These are phyloP conservation scores for Thyatira batis DNA, from an alignment of 2,888 invertebrate genomes.

Conservation along the genomic window DNA sequence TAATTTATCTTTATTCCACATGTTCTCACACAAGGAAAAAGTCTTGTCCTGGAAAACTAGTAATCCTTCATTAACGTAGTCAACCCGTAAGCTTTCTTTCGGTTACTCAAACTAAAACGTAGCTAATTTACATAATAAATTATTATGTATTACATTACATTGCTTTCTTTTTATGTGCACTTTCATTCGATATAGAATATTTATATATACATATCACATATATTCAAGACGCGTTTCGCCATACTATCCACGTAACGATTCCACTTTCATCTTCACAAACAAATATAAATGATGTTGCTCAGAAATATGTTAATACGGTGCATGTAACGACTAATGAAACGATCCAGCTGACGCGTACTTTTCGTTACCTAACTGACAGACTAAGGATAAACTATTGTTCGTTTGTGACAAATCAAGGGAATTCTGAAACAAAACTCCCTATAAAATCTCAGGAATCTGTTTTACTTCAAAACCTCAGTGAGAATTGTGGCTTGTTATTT, in stretches of 20 bases:
- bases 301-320: slow-evolving; percentile 9
- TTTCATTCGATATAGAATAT: slow-evolving; percentile 21
- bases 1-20: too few species aligned
- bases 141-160: background rate
- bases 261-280: slow-evolving; percentile 53
- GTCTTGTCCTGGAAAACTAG: too few species aligned
- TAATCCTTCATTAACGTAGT: too few species aligned
- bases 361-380: background rate
- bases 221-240: slow-evolving; percentile 49
- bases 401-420: background rate
- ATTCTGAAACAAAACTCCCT: too few species aligned
- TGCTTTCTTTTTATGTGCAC: slow-evolving; percentile 46
- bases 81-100: too few species aligned
- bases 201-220: slow-evolving; percentile 24
- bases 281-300: slow-evolving; percentile 38
- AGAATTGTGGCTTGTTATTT: background rate
- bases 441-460: background rate
- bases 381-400: background rate
- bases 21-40: too few species aligned
- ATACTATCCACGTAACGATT: slow-evolving; percentile 43
- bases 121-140: background rate
- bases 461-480: background rate
- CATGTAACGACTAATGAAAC: slow-evolving; percentile 4
- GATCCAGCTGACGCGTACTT: slow-evolving; percentile 9
- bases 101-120: too few species aligned